A percentile compares a stretch with the other conserved stretches of the same genome.
These are phyloP conservation scores for Cephus runcator DNA, from an alignment of 2,888 invertebrate species.

Conservation along the genomic window DNA sequence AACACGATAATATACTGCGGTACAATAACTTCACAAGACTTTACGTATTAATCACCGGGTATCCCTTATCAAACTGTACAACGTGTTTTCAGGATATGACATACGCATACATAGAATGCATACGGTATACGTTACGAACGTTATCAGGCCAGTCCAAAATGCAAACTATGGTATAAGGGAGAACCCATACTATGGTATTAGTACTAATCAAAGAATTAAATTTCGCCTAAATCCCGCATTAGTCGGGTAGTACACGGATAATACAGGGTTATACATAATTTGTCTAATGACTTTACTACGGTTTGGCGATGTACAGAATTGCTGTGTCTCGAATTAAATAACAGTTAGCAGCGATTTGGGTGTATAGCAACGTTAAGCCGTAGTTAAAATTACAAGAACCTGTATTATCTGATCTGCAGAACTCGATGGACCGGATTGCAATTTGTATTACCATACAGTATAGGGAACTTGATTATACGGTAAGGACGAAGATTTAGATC, in stretches of 20 bases:
- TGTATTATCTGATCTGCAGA: not conserved
- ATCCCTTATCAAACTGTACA: conserved; percentile 25
- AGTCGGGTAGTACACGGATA: conserved; percentile 32
- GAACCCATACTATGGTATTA: not conserved
- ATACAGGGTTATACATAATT: conserved; percentile 44
- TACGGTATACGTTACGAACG: not conserved
- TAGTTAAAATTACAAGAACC: not conserved
- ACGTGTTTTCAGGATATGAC: conserved; percentile 18
- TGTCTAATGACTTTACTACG: conserved; percentile 39
- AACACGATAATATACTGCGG: not conserved
- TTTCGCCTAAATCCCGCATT: conserved; percentile 31
- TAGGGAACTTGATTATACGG: not conserved
- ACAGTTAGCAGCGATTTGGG: not conserved
- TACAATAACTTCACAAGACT: not conserved
- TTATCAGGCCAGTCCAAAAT: not conserved
- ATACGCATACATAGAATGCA: not conserved
- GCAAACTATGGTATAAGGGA: not conserved
- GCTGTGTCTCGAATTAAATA: not conserved
- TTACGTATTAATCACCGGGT: not conserved
- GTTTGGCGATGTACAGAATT: not conserved
- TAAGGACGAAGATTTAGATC: not conserved
- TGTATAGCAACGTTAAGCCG: not conserved
- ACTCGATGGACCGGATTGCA: not conserved
- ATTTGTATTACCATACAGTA: not conserved
- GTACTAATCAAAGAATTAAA: conserved; percentile 20